Conservation (phyloP, 2,797 vertebrate genomes). For the Pogonophryne albipinna region DNA sequence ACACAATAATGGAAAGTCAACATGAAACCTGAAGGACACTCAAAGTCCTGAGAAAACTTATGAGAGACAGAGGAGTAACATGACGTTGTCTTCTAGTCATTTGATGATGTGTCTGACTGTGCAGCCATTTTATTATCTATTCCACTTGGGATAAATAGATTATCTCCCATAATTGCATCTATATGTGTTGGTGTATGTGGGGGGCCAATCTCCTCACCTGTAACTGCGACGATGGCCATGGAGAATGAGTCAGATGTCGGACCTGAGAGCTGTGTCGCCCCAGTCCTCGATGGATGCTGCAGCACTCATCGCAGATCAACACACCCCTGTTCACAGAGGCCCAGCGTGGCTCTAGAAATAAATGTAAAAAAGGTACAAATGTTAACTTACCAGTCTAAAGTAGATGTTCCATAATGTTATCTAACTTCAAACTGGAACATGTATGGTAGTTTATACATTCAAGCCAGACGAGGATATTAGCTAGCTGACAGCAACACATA, state of each 20-base stretch:
- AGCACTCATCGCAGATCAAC: constrained; percentile 97
- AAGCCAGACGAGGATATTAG: neutral
- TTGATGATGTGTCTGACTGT: neutral
- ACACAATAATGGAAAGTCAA: too few relatives aligned
- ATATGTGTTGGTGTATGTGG: neutral
- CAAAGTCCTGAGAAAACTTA: too few relatives aligned
- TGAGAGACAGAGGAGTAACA: too few relatives aligned
- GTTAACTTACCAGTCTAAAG: neutral
- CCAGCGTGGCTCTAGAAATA: constrained; percentile 92
- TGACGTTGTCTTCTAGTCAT: neutral
- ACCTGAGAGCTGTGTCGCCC: constrained; percentile 99
- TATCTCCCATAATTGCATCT: neutral
- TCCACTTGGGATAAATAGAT: neutral
- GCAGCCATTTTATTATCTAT: neutral
- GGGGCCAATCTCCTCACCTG: constrained; percentile 85
- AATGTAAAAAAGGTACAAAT: neutral
- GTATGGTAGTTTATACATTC: neutral
- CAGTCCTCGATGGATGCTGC: constrained; percentile 96
- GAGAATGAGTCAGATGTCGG: constrained; percentile 93
- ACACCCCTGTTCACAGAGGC: constrained; percentile 96
- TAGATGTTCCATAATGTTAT: neutral
- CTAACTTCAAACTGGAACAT: neutral
- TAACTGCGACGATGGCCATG: constrained; percentile 93
- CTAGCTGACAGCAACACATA: constrained; percentile 4
- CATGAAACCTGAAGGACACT: too few relatives aligned